phyloP scores from a whole-genome alignment of 2,113 vertebrate genomes.

The Nannobrachium achirus region DNA sequence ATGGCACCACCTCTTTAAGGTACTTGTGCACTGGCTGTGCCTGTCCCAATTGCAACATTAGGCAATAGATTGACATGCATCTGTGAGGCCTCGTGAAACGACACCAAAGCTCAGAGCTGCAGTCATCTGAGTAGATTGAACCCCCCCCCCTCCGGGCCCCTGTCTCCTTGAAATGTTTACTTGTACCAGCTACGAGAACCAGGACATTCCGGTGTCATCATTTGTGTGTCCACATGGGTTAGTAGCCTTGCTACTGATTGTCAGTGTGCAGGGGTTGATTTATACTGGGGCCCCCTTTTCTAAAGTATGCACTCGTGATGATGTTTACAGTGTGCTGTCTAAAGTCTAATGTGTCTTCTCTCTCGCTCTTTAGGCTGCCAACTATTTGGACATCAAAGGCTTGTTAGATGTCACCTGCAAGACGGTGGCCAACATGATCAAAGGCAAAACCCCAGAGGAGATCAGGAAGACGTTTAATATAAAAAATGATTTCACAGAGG shows the following conservation, averaged over 20 bases:
- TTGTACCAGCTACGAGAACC: neutral
- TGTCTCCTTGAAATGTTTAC: conserved; percentile 19
- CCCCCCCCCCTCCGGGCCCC: no score
- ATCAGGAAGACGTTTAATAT: conserved; percentile 99
- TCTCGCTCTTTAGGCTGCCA: conserved; percentile 87
- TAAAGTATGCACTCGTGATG: neutral
- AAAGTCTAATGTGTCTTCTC: conserved; percentile 11
- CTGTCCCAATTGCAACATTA: no score
- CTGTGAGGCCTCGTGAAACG: conserved; percentile 36
- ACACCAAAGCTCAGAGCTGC: conserved; percentile 23
- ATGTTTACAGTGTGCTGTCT: no score
- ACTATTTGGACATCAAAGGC: conserved; percentile 99
- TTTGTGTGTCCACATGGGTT: no score
- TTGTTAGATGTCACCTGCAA: conserved; percentile 99
- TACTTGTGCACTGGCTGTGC: neutral
- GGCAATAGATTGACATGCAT: conserved; percentile 15
- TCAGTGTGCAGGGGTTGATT: neutral
- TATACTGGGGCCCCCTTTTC: neutral
- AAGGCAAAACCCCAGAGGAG: conserved; percentile 99
- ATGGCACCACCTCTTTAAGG: no score
- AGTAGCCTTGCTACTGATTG: no score
- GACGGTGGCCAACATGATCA: conserved; percentile 99
- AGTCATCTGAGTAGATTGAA: conserved; percentile 4
- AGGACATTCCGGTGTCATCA: neutral
- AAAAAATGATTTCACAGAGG: conserved; percentile 99